Conservation (phyloP, 2,888 invertebrate genomes). For the Choreutis nemorana region DNA sequence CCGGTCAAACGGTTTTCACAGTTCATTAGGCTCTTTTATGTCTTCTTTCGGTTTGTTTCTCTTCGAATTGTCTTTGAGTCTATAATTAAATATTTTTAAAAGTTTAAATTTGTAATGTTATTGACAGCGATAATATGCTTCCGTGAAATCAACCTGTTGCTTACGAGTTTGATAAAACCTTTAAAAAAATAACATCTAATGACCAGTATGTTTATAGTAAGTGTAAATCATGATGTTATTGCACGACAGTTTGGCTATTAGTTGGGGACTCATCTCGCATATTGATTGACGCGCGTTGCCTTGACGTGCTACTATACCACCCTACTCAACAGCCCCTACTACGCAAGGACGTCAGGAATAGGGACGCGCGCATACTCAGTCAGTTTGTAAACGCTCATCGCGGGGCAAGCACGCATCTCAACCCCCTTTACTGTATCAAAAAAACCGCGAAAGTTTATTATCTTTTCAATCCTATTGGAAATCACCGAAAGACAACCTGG, state of each 20-base stretch:
- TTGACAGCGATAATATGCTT: too few species aligned
- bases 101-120: too few species aligned
- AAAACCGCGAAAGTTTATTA: slow-evolving; percentile 35
- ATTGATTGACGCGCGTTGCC: slow-evolving; percentile 60
- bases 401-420: slow-evolving; percentile 36
- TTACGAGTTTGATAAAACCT: not conserved
- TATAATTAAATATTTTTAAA: too few species aligned
- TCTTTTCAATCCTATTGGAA: too few species aligned
- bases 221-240: slow-evolving; percentile 8
- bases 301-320: slow-evolving; percentile 51
- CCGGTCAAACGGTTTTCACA: slow-evolving; percentile 18
- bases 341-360: slow-evolving; percentile 59
- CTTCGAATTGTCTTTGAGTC: slow-evolving; percentile 18
- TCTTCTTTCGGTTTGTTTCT: slow-evolving; percentile 11
- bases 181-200: not conserved
- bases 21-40: slow-evolving; percentile 18
- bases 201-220: slow-evolving; percentile 12
- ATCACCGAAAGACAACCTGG: slow-evolving; percentile 29
- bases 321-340: slow-evolving; percentile 55
- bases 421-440: slow-evolving; percentile 16
- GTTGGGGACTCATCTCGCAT: slow-evolving; percentile 48
- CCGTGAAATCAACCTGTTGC: slow-evolving; percentile 2
- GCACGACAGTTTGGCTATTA: slow-evolving; percentile 24
- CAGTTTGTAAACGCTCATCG: slow-evolving; percentile 44
- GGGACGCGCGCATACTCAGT: slow-evolving; percentile 60